phyloP scores from a whole-genome alignment of 2,113 vertebrate genomes.

The Notiomystis cincta region DNA sequence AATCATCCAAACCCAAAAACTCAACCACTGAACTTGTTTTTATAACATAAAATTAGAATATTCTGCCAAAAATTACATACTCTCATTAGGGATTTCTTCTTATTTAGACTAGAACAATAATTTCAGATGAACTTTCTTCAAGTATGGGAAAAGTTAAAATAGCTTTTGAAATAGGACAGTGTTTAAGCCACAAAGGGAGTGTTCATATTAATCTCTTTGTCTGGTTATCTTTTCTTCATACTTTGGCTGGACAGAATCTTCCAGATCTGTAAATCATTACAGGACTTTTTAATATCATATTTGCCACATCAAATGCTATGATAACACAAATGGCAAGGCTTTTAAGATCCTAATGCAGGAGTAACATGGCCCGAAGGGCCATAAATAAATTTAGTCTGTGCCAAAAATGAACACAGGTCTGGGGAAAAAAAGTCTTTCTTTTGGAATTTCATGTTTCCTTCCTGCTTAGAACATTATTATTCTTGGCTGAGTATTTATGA shows the following conservation, averaged over 20 bases:
- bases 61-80: neutral
- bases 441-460: conserved; percentile 34
- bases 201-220: neutral
- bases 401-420: neutral
- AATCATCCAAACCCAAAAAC: neutral
- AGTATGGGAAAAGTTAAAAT: neutral
- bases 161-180: neutral
- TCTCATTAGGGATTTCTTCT: neutral
- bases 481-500: neutral
- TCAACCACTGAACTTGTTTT: neutral
- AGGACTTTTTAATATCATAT: neutral
- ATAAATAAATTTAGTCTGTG: conserved; percentile 6
- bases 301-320: conserved; percentile 16
- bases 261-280: neutral
- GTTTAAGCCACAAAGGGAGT: neutral
- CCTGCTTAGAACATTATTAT: neutral
- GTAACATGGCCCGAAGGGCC: neutral
- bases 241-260: neutral
- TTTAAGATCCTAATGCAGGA: neutral
- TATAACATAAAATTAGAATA: neutral
- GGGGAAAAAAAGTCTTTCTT: neutral
- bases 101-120: neutral
- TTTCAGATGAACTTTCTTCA: neutral
- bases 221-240: neutral
- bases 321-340: neutral